Evolutionary conservation across 2,113 vertebrate genomes (phyloP).

Genomic region (Eurypyga helias): DNA sequence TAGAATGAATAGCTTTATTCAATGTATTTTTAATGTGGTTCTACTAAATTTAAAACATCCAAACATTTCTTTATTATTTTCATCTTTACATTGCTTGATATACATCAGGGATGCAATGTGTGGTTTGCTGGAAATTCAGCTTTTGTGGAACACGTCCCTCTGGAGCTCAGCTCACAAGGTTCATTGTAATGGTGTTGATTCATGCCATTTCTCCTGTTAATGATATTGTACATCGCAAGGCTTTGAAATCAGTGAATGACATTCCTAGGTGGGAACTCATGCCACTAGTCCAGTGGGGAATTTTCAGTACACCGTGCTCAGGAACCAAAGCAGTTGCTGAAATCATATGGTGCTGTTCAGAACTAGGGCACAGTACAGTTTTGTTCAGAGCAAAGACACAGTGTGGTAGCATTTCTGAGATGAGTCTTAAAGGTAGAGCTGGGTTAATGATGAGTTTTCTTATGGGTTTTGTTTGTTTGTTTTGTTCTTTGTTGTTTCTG

Average conservation of each 20-base stretch:
- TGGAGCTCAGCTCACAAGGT: background rate
- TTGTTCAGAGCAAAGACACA: background rate
- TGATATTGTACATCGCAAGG: background rate
- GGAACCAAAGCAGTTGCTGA: slow-evolving; percentile 12
- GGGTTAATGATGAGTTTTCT: background rate
- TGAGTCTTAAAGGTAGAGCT: background rate
- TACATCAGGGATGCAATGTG: background rate
- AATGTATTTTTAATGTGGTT: slow-evolving; percentile 23
- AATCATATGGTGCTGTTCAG: background rate
- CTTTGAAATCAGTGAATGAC: background rate
- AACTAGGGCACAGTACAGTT: background rate
- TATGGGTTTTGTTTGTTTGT: background rate
- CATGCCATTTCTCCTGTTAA: background rate
- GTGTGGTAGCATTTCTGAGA: background rate
- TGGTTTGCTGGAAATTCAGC: background rate
- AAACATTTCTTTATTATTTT: background rate
- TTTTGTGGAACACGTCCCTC: background rate
- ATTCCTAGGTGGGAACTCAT: background rate
- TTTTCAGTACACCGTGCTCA: background rate
- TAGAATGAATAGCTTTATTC: background rate
- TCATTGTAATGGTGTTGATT: background rate
- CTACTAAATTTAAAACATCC: background rate
- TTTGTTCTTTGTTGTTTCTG: background rate
- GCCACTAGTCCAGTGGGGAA: background rate
- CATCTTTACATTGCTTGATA: background rate